Evolutionary conservation across 2,888 invertebrate species (phyloP), one percentile per base, ranked within the genome.

Genomic region (Keiferia lycopersicella): DNA sequence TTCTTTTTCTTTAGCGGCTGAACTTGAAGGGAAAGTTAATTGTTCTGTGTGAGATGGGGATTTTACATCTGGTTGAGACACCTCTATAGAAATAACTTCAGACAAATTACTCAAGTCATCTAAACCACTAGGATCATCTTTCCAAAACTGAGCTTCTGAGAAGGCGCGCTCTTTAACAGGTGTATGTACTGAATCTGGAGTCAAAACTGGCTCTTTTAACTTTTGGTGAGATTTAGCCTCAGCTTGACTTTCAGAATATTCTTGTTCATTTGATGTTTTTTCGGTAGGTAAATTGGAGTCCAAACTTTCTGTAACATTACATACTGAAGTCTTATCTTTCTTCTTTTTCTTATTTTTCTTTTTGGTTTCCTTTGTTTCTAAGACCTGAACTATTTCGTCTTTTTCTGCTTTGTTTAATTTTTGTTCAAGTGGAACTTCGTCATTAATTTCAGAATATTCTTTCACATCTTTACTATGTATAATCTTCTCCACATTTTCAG

Each of bases 131-230:
- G 88, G 84, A 67, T 87, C 84, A 39, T 78, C 71, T 80, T 88
- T 91, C 91, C 91, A 91, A 67, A 78, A 91, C 60, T 91, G 91
- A 60, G 89, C 87, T 74, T 91, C 91, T 2, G 87, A 85, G 71
- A 84, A 91, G 26, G 84, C 66, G 67, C 88, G 82, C 4, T 91
- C 91, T 79, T 91, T 91, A 6, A 88, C 70, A 14, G 91, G 91
- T 18, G 91, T 91, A 66, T 86, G 84, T 65, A 84, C 62, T 0
- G 84, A 85, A 65, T 91, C 91, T 2, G 91, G 90, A 10, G 88
- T 90, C 18, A 86, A 85, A 39, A 82, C 66, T 26, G 85, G 74
- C 22, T 53, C 51, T 3, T 3, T 12, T 22, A 53, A 53, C 22
- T 22, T 53, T 22, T 53, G 22, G 2, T 53, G 8, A 4, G 45